Evolutionary conservation across 2,888 invertebrate genomes (phyloP).

Genomic region (Rhimphoctona megacephalus): DNA sequence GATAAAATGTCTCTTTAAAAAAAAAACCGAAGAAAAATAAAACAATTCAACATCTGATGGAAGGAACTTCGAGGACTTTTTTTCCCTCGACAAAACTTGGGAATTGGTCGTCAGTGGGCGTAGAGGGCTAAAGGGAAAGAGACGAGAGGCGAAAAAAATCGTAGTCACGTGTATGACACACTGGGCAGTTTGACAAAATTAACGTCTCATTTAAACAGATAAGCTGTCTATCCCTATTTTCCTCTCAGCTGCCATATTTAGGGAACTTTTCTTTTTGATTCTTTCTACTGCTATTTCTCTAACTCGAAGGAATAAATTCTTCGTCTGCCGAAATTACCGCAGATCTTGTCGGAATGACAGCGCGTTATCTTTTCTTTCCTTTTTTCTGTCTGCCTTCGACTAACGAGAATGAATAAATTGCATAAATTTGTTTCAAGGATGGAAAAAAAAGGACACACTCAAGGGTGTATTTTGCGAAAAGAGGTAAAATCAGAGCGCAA

Average conservation of each 20-base stretch:
- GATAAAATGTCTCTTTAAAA: conserved; percentile 12
- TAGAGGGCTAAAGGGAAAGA: conserved; percentile 31
- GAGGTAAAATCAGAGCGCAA: conserved; percentile 17
- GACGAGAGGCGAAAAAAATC: conserved; percentile 9
- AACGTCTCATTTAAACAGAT: conserved; percentile 44
- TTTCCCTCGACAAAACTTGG: conserved; percentile 38
- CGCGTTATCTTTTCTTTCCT: not conserved
- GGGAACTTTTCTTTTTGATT: conserved; percentile 12
- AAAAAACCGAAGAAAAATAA: conserved; percentile 22
- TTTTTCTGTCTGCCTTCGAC: conserved; percentile 1
- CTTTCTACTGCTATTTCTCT: not conserved
- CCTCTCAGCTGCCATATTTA: not conserved
- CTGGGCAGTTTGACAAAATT: conserved; percentile 48
- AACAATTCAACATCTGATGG: conserved; percentile 33
- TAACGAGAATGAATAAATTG: conserved; percentile 44
- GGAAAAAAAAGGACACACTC: not conserved
- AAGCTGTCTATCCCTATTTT: conserved; percentile 7
- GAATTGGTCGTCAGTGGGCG: conserved; percentile 48
- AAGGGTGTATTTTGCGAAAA: conserved; percentile 9
- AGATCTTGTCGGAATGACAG: not conserved
- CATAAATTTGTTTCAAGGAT: conserved; percentile 22
- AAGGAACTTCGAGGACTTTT: conserved; percentile 15
- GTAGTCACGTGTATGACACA: conserved; percentile 28
- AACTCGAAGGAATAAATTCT: not conserved
- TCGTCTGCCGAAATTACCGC: conserved; percentile 14